Base-by-base conservation (phyloP, 2,113 vertebrate species). In the Seriola dumerili region DNA sequence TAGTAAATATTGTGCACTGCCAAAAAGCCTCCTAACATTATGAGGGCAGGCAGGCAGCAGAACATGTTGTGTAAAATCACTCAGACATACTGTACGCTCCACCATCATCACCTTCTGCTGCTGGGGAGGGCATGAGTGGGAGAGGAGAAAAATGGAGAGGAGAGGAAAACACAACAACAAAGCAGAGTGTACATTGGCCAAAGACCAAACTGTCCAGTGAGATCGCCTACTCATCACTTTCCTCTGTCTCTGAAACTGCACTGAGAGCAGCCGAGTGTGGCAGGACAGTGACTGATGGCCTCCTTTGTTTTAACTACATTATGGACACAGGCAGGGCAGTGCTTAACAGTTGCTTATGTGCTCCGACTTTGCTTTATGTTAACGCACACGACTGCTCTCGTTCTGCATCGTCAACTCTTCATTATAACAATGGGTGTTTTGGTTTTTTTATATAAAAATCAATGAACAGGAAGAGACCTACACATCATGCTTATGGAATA, bases 151-250 rank as follows among this genome's bases (percentile, higher is more conserved):
- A 62, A 70, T 10, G 21, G 61, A 54, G 57, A 23, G 50, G 65
- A n/a, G 52, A 64, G 29, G 23, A 3, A 80, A 75, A 79, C n/a
- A 67, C 32, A 71, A 75, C 50, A 81, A 66, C 44, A 78, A 65
- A 79, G 70, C 57, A 32, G 23, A 12, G 21, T 69, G 75, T 55
- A 82, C 44, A 48, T 36, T 90, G 88, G 88, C 81, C 61, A 19
- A 1, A 59, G 83, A 83, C 74, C 87, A 85, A 86, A 72, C 36
- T 46, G 67, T 71, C 63, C 58, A 2, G 23, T 6, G 36, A 72
- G 64, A 83, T 61, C 34, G 83, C 83, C 50, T 12, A 77, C 80
- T 85, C 86, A 85, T 85, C 80, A 72, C 62, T 86, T 86, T 88
- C 48, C 74, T 25, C 25, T 58, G 36, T 65, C 57, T 44, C 58